phyloP scores from a whole-genome alignment of 1,140 invertebrate genomes.

The Vanessa atalanta region DNA sequence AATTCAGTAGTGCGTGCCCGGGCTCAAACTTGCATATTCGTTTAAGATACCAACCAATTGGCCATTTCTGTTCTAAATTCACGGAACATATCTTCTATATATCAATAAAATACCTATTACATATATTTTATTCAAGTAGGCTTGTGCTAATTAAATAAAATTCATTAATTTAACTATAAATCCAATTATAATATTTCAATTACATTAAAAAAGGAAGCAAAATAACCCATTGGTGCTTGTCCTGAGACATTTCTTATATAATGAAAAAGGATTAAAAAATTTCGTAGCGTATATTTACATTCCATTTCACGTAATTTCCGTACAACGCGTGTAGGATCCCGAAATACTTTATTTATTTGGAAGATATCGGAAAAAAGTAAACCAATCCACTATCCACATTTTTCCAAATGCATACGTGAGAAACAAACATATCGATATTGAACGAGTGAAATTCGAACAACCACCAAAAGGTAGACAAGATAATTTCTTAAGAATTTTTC shows the following conservation, averaged over 20 bases:
- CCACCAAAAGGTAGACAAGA: constrained; percentile 3
- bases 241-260: background rate
- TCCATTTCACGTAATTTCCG: background rate
- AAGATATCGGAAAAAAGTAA: constrained; percentile 15
- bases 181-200: no score
- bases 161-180: no score
- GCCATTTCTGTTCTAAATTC: no score
- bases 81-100: no score
- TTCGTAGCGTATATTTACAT: constrained; percentile 4
- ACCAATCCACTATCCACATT: constrained; percentile 2
- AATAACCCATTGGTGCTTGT: no score
- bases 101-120: background rate
- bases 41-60: no score
- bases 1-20: no score
- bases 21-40: no score
- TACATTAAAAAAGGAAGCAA: no score
- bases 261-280: background rate
- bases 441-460: constrained; percentile 19
- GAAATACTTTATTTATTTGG: constrained; percentile 4
- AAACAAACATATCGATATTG: constrained; percentile 17
- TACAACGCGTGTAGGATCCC: background rate
- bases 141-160: no score
- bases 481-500: constrained; percentile 23
- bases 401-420: constrained; percentile 20
- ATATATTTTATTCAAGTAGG: background rate